Base-by-base conservation (phyloP, 2,888 invertebrate genomes). In the Nemurella pictetii region DNA sequence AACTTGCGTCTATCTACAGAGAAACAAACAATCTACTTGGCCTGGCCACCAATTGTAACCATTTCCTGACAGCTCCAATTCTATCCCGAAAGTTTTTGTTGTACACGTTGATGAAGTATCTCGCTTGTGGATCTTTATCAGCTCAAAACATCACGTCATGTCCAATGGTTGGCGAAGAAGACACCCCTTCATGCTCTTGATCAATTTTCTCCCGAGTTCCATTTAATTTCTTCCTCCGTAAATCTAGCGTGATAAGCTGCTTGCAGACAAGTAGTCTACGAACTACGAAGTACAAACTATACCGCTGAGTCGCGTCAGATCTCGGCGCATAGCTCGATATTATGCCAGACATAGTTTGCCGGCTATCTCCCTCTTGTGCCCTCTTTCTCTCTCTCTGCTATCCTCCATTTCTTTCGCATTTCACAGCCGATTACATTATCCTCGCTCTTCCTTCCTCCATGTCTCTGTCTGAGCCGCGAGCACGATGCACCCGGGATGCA, bases 11-110 rank as follows among this genome's bases (percentile, higher is more conserved):
- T 55, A 55, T 55, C 9, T 55, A 55, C 1, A 55, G 3, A 55
- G 15, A 15, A 20, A 20, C 55, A 20, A 7, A 55, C 55, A 55
- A 55, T 55, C 55, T 20, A n/a, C 55, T 55, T n/a, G n/a, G n/a
- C 55, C 20, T 55, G 55, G 55, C 55, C 55, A 55, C 55, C 32
- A 55, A 20, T 55, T 55, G 55, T 55, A 55, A 55, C 55, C 9
- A 55, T 20, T 55, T 55, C 55, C 55, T 55, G 55, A 55, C 55
- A 55, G 55, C 55, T 12, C 55, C 55, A 55, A 55, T 55, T 55
- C 55, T 20, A 55, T 20, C 55, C 55, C 55, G 78, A 78, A 78
- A 78, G 78, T 78, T 78, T 74, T 78, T 30, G 28, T 75, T 75
- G 28, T 75, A 12, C 29, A 29, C 30, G 30, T 78, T 78, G 78